Percentiles rank a stretch among this genome's conserved stretches.
phyloP scores from a whole-genome alignment of 2,113 vertebrate species.

The Muntiacus muntjak region DNA sequence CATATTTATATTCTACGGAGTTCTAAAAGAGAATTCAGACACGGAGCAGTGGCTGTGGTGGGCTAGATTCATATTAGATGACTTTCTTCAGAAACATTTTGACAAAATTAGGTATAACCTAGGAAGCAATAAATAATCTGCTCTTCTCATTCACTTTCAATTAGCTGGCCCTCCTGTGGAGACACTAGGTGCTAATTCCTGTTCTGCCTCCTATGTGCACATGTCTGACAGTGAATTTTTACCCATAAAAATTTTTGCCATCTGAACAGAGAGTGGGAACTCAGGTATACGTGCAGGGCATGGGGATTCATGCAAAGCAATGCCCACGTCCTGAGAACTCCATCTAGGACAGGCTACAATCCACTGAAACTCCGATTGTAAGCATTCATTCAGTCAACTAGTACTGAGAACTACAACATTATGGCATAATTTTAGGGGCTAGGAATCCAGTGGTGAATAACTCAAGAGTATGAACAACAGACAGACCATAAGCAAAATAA shows the following conservation, averaged over 20 bases:
- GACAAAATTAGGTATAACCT: neutral
- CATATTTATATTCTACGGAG: neutral
- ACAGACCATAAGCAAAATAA: neutral
- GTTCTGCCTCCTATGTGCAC: neutral
- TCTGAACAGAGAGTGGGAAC: neutral
- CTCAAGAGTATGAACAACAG: neutral
- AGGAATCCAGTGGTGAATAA: neutral
- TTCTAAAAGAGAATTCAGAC: neutral
- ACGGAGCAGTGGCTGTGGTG: neutral
- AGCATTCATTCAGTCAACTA: neutral
- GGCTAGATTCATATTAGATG: neutral
- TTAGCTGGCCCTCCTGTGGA: neutral
- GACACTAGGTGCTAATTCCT: neutral
- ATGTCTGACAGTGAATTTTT: neutral
- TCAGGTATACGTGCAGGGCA: neutral
- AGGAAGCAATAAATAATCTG: neutral
- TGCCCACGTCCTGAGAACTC: neutral
- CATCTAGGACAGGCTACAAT: neutral
- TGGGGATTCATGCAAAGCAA: neutral
- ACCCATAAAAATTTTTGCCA: neutral
- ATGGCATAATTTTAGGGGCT: neutral
- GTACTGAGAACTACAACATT: neutral
- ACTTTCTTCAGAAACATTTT: constrained; percentile 36
- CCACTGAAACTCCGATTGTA: neutral
- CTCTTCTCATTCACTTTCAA: neutral